phyloP scores from a whole-genome alignment of 2,797 vertebrate species.

The Notolabrus celidotus region DNA sequence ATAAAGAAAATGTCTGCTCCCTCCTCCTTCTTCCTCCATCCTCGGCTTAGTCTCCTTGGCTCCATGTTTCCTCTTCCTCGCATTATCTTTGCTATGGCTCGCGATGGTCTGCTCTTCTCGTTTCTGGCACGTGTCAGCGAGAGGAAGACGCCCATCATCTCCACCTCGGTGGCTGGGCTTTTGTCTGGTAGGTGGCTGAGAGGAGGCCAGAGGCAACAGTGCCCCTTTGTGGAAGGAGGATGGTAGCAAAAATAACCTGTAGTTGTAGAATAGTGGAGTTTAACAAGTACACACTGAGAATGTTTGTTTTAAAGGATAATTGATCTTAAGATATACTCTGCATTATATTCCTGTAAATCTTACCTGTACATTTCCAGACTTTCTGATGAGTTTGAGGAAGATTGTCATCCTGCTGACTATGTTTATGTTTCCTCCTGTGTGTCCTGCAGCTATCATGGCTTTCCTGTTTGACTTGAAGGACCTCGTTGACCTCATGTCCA shows the following conservation, averaged over 20 bases:
- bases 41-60: constrained; percentile 80
- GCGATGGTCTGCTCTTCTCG: constrained; percentile 82
- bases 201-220: constrained; percentile 44
- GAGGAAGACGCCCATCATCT: constrained; percentile 78
- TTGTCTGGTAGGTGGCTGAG: constrained; percentile 76
- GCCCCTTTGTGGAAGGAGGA: constrained; percentile 58
- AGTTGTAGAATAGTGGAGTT: constrained; percentile 13
- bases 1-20: constrained; percentile 62
- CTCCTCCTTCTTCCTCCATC: constrained; percentile 50
- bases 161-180: constrained; percentile 78
- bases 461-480: constrained; percentile 97
- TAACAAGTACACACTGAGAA: neutral
- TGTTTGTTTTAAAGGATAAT: neutral
- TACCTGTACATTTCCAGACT: neutral
- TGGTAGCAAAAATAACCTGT: constrained; percentile 20
- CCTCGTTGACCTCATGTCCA: constrained; percentile 98
- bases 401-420: constrained; percentile 2
- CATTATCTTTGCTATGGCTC: constrained; percentile 84
- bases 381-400: neutral
- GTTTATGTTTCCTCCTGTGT: constrained; percentile 4
- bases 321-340: neutral
- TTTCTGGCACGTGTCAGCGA: constrained; percentile 79
- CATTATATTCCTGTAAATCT: neutral
- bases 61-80: constrained; percentile 84
- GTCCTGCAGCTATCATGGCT: constrained; percentile 92